Evolutionary conservation across 1,140 invertebrate genomes (phyloP), one percentile per base, ranked within the genome.

Genomic region (Neodiprion fabricii): DNA sequence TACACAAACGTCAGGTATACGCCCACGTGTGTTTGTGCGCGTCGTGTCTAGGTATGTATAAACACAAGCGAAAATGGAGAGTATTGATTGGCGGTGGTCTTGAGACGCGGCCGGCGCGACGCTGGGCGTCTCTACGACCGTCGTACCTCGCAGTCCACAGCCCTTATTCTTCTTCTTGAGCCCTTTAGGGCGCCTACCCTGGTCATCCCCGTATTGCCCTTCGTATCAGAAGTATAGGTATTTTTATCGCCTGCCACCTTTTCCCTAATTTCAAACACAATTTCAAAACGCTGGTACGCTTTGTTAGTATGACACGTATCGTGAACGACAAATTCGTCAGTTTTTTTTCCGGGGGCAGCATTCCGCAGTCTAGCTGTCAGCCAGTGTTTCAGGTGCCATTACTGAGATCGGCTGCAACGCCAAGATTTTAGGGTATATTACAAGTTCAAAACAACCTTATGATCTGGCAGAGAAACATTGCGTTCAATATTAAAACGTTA

Each of bases 31-130:
- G 68, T 23, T 69, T 23, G 21, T n/a, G 68, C 11, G 53, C n/a
- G 53, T 9, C n/a, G 53, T 61, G 53, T 17, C 53, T 61, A 17
- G 53, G 53, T 61, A 61, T 17, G 53, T 61, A 61, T 61, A 5
- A 14, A 61, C 53, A 61, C 53, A 61, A 12, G n/a, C 53, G 53
- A 61, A 61, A 61, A 9, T 12, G 53, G 53, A 61, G 53, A 61
- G 53, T 61, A 61, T 61, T 61, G 53, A 61, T 61, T 61, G 53
- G 53, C 53, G 53, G 53, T 61, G 53, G 53, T 61, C 53, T 61
- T 61, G 53, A 61, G 53, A 61, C 53, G 53, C 53, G 53, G 28
- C 28, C 28, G 28, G n/a, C 50, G 50, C 53, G 53, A 61, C 53
- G 53, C 53, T 17, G 53, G 53, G 53, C 11, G 53, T 61, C 53